Percentiles rank a stretch among this genome's conserved stretches.
phyloP scores from a whole-genome alignment of 2,113 vertebrate species.

The Sus scrofa region T2T-Sscrofa CM000826.6:113498001-113498500 shows the following conservation, averaged over 20 bases:
- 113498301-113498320: slow-evolving; percentile 39
- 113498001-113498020: neutral
- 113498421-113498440: slow-evolving; percentile 63
- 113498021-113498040: neutral
- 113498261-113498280: neutral
- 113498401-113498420: slow-evolving; percentile 68
- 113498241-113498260: neutral
- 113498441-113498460: slow-evolving; percentile 64
- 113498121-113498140: neutral
- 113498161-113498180: neutral
- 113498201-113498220: neutral
- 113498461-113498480: slow-evolving; percentile 37
- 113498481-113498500: slow-evolving; percentile 76
- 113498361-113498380: slow-evolving; percentile 48
- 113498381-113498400: slow-evolving; percentile 63
- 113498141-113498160: neutral
- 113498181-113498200: neutral
- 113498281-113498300: neutral
- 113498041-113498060: neutral
- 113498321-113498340: slow-evolving; percentile 46
- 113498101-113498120: neutral
- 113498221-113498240: neutral
- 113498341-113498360: slow-evolving; percentile 67
- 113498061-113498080: neutral
- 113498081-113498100: neutral